Conservation (phyloP, 2,888 invertebrate species). For the Apomyelois bistriatella region DNA sequence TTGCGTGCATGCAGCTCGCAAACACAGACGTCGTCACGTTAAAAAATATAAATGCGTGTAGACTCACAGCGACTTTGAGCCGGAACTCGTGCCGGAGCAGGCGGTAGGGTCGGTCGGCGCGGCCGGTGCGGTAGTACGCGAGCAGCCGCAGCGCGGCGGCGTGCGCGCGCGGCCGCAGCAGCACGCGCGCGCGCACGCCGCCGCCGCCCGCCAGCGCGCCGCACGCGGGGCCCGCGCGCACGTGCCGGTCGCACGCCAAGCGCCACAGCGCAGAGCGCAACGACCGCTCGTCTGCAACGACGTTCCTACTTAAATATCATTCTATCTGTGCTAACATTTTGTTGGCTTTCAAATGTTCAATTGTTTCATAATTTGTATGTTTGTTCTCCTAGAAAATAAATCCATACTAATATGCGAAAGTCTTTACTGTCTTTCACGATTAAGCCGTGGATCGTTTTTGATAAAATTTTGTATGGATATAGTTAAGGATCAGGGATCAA, state of each 20-base stretch:
- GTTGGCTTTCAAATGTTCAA: too few species aligned
- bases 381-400: too few species aligned
- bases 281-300: conserved; percentile 61
- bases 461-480: too few species aligned
- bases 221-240: conserved; percentile 22
- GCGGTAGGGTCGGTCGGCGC: conserved; percentile 41
- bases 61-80: conserved; percentile 47
- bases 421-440: too few species aligned
- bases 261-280: conserved; percentile 48
- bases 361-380: too few species aligned
- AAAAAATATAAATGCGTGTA: background rate
- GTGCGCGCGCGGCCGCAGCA: conserved; percentile 46
- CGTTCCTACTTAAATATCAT: too few species aligned
- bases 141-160: conserved; percentile 46
- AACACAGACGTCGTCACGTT: too few species aligned
- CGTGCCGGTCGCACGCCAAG: conserved; percentile 38
- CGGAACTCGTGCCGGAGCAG: conserved; percentile 61
- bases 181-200: conserved; percentile 36
- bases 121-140: conserved; percentile 59
- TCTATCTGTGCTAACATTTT: background rate
- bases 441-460: too few species aligned
- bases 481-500: too few species aligned
- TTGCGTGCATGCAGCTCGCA: too few species aligned
- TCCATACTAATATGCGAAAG: too few species aligned
- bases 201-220: conserved; percentile 21